A percentile compares a stretch with the other conserved stretches of the same genome.
Conservation (phyloP, 2,797 vertebrate genomes). For the Eulemur rubriventer region DNA sequence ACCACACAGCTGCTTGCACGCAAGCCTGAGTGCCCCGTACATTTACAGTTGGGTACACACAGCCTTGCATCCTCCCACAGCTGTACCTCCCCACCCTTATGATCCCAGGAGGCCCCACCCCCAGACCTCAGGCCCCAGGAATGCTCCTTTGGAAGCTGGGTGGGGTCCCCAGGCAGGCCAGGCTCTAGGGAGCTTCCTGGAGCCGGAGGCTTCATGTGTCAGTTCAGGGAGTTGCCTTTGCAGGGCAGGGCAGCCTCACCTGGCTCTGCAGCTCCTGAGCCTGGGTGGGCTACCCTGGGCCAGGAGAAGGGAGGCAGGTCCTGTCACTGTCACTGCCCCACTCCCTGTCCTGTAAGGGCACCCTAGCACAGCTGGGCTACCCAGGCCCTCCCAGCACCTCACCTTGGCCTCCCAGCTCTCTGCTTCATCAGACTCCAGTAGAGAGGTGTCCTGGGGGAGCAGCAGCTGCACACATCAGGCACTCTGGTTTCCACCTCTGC, state of each 20-base stretch:
- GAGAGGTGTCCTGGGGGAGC: background rate
- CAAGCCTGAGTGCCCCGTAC: background rate
- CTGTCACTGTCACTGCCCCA: background rate
- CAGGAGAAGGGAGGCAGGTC: background rate
- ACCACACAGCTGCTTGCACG: background rate
- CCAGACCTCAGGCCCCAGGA: constrained; percentile 75
- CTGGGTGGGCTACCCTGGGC: constrained; percentile 49
- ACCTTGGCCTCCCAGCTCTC: background rate
- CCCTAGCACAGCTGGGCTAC: background rate
- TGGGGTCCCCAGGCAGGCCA: constrained; percentile 73
- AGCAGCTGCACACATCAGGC: background rate
- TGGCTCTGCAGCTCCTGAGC: constrained; percentile 15
- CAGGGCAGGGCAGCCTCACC: constrained; percentile 64
- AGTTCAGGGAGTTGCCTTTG: constrained; percentile 70
- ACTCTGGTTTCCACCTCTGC: constrained; percentile 16
- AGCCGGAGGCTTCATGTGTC: constrained; percentile 71
- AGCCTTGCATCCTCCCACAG: background rate
- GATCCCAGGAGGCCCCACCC: constrained; percentile 58
- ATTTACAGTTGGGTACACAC: background rate
- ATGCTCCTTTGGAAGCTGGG: constrained; percentile 78
- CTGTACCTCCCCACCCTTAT: constrained; percentile 22
- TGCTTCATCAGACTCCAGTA: background rate
- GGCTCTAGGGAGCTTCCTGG: constrained; percentile 73
- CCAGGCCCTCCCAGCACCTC: background rate
- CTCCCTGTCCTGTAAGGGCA: background rate